Evolutionary conservation across 2,797 vertebrate genomes (phyloP).

Genomic region (Coracias cyanogaster): DNA sequence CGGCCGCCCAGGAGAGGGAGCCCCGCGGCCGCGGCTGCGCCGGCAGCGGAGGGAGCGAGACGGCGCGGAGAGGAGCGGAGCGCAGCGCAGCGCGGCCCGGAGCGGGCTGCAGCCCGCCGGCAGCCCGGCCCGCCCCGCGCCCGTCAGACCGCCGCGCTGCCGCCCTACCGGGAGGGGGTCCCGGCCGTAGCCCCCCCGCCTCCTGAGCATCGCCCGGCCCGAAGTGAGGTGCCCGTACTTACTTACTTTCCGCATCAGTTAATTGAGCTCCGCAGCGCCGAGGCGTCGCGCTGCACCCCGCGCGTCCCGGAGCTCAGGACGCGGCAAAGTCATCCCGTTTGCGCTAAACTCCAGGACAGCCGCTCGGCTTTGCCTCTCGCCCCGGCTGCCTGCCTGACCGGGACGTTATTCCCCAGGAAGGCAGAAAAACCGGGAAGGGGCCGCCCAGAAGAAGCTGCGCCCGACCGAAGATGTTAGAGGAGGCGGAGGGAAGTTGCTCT

Average conservation of each 20-base stretch:
- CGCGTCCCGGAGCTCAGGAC: not conserved
- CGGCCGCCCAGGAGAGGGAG: slow-evolving; percentile 71
- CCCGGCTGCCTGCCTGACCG: not conserved
- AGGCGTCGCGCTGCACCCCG: not conserved
- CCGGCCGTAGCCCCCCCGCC: not conserved
- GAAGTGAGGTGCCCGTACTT: not conserved
- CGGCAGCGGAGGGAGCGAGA: not conserved
- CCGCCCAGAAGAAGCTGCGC: not conserved
- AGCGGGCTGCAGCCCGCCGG: not conserved
- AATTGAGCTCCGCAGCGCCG: not conserved
- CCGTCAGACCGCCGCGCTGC: not conserved
- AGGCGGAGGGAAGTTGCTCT: not conserved
- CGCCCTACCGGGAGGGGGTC: not conserved
- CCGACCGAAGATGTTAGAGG: not conserved
- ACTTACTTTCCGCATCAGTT: not conserved
- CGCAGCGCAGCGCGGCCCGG: not conserved
- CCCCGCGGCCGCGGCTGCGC: slow-evolving; percentile 11
- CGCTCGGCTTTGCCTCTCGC: not conserved
- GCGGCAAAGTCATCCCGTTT: not conserved
- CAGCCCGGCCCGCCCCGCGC: not conserved
- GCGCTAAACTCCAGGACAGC: not conserved
- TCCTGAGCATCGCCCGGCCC: not conserved
- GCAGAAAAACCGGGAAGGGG: not conserved
- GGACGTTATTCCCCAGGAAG: not conserved
- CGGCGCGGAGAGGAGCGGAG: not conserved